These are phyloP conservation scores for Sternotherus odoratus DNA, from an alignment of 2,797 vertebrate genomes.

Conservation along the genomic window DNA sequence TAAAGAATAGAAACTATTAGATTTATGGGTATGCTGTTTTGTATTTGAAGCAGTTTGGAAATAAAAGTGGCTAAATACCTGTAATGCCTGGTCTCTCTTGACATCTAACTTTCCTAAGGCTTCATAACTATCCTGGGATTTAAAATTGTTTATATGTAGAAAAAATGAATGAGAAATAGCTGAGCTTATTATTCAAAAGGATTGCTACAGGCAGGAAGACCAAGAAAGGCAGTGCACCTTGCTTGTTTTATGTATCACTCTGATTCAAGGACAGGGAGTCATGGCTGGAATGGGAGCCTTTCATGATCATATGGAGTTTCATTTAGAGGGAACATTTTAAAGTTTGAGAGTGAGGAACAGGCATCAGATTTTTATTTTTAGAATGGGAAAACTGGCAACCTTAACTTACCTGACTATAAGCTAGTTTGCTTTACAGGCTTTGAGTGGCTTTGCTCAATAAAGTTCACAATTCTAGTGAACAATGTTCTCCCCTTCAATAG, in stretches of 20 bases:
- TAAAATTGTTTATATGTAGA: neutral
- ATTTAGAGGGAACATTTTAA: neutral
- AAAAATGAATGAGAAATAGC: conserved; percentile 16
- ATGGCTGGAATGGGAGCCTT: neutral
- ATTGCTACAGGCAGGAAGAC: neutral
- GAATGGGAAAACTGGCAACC: no score
- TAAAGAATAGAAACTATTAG: conserved; percentile 12
- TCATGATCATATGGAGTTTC: neutral
- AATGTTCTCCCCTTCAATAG: no score
- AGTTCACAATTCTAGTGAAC: no score
- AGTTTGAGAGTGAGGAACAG: no score
- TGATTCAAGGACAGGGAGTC: neutral
- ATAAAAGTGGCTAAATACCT: conserved; percentile 18
- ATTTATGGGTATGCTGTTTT: neutral
- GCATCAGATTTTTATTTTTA: no score
- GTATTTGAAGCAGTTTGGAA: neutral
- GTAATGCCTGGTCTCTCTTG: neutral
- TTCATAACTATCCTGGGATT: conserved; percentile 32
- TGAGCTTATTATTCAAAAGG: conserved; percentile 3
- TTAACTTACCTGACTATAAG: no score
- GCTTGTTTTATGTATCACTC: conserved; percentile 9
- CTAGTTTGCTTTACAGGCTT: no score
- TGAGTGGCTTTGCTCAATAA: no score
- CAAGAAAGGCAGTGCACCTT: neutral
- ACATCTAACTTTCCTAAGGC: conserved; percentile 15